Evolutionary conservation across 2,113 vertebrate genomes (phyloP), one percentile per base, ranked within the genome.

Genomic region (Hypanus sabinus): DNA sequence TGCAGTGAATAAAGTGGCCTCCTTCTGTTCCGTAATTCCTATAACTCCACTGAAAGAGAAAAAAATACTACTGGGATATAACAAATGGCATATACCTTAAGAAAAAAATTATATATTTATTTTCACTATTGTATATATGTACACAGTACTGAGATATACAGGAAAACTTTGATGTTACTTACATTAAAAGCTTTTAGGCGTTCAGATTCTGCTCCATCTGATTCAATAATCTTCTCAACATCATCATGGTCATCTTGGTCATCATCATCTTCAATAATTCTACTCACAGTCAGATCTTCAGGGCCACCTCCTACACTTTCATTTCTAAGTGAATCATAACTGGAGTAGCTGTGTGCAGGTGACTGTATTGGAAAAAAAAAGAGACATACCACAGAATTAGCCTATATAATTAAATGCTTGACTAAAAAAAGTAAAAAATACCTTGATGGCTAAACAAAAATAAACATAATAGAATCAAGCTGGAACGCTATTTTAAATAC

Each of bases 171-270:
- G 94, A 8, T 22, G 0, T 57, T 2, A 97, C 97, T 98, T 96
- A 98, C 97, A 9, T 97, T 97, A 95, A 98, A 98, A 94, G 97
- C 97, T 96, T 98, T 97, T 95, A 98, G 96, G 30, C 97, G 96
- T 93, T 97, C 97, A 0, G 97, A 96, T 96, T 98, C 97, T 11
- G 97, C 97, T 0, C 97, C 97, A 12, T 97, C 97, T 1, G 97
- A 95, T 94, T 98, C 97, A 92, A 96, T 97, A 10, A 96, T 96
- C 94, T 97, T 97, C 95, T 98, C 97, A 5, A 96, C 94, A 94
- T 98, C 97, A 68, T 98, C 97, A 9, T 97, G 97, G 55, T 97
- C 97, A 0, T 97, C 97, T 2, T 97, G 97, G 77, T 98, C 97
- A 94, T 98, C 97, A 81, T 98, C 97, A n/a, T 98, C 97, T 55